Conservation (phyloP, 2,113 vertebrate genomes). For the Perccottus glenii region DNA sequence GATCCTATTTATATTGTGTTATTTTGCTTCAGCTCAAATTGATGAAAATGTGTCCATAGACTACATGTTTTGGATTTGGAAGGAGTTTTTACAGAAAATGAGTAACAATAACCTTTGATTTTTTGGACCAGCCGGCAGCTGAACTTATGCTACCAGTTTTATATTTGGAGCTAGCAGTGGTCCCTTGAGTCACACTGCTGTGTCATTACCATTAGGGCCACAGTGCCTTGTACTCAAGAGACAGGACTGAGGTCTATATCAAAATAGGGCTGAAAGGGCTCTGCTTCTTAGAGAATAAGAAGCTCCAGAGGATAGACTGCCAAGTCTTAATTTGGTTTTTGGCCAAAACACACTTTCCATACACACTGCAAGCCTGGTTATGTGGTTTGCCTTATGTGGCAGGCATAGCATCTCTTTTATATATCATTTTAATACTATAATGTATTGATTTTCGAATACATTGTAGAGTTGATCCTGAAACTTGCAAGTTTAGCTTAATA, state of each 20-base stretch:
- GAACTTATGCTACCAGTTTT: constrained; percentile 33
- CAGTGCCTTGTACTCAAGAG: constrained; percentile 9
- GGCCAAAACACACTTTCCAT: no score
- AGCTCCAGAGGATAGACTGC: constrained; percentile 64
- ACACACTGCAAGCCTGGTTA: no score
- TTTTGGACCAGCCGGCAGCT: constrained; percentile 9
- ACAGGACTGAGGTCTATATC: constrained; percentile 58
- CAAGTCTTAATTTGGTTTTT: constrained; percentile 68
- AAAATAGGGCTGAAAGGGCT: constrained; percentile 63
- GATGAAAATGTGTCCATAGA: no score
- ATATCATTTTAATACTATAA: no score
- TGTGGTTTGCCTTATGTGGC: no score
- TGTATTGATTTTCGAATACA: no score
- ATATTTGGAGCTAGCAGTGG: constrained; percentile 27
- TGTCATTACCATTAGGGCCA: constrained; percentile 22
- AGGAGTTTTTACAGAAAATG: constrained; percentile 9
- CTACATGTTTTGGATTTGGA: neutral
- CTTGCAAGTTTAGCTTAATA: no score
- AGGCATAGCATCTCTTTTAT: no score
- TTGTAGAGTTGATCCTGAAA: no score
- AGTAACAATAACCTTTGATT: constrained; percentile 42
- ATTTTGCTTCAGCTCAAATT: no score
- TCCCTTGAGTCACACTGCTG: constrained; percentile 16
- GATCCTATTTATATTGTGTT: no score
- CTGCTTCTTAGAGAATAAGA: constrained; percentile 64